A percentile compares a stretch with the other conserved stretches of the same genome.
Conservation (phyloP, 2,797 vertebrate species). For the Allobates femoralis region DNA sequence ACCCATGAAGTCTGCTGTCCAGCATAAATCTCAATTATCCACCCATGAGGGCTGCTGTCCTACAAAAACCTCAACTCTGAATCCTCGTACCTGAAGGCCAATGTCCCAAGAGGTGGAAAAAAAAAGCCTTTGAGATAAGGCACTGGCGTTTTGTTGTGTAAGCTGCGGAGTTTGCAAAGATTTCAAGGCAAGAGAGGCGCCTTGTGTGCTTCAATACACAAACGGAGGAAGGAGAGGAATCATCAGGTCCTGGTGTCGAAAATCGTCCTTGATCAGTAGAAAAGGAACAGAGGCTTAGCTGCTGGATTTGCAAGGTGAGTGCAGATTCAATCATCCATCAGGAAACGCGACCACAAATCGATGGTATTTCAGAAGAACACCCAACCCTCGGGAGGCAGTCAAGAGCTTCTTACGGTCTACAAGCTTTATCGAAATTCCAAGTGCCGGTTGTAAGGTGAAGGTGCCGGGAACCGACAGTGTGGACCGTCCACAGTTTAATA, state of each 20-base stretch:
- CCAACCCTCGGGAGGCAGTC: background rate
- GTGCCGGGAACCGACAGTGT: background rate
- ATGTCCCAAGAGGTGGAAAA: background rate
- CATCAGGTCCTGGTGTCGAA: background rate
- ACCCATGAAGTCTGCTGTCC: no score
- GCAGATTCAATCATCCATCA: background rate
- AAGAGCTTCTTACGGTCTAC: background rate
- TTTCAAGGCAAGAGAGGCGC: background rate
- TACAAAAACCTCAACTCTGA: background rate
- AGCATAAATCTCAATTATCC: no score
- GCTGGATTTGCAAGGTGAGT: conserved; percentile 1
- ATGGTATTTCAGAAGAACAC: background rate
- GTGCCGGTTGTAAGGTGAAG: background rate
- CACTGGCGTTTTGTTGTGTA: conserved; percentile 44
- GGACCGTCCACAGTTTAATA: conserved; percentile 26
- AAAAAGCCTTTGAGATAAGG: conserved; percentile 57
- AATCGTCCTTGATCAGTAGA: background rate
- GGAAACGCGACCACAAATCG: background rate
- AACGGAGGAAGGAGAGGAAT: background rate
- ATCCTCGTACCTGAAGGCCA: conserved; percentile 9
- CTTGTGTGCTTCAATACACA: conserved; percentile 30
- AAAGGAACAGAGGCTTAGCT: background rate
- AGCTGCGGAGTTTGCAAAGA: background rate
- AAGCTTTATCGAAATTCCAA: background rate
- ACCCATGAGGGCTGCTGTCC: background rate